phyloP scores from a whole-genome alignment of 2,113 vertebrate species.

The Oenanthe melanoleuca region DNA sequence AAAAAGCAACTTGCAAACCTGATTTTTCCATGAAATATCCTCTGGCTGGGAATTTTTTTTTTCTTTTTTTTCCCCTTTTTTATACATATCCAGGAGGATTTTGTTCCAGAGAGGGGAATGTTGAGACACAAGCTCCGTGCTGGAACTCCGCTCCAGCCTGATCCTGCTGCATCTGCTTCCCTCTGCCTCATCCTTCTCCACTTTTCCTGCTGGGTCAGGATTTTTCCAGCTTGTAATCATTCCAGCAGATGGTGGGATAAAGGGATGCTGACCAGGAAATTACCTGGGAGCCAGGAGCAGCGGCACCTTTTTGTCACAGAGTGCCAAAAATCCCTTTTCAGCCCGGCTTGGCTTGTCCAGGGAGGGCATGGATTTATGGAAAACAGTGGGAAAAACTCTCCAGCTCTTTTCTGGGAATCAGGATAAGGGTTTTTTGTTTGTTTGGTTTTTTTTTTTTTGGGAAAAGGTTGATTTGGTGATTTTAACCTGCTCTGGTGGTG shows the following conservation, averaged over 20 bases:
- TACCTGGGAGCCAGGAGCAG: not conserved
- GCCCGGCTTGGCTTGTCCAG: not conserved
- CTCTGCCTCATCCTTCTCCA: not conserved
- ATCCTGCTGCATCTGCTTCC: not conserved
- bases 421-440: not conserved
- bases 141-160: not conserved
- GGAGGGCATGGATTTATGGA: not conserved
- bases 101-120: not conserved
- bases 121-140: not conserved
- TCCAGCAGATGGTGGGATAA: constrained; percentile 39
- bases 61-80: accelerated
- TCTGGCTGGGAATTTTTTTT: not conserved
- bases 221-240: not conserved
- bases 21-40: not conserved
- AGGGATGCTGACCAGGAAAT: constrained; percentile 37
- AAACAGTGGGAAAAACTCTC: not conserved
- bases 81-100: not conserved
- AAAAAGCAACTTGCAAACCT: not conserved
- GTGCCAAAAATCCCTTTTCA: not conserved
- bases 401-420: not conserved
- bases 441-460: too few relatives aligned
- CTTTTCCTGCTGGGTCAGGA: constrained; percentile 32
- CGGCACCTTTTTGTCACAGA: not conserved
- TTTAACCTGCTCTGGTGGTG: not conserved
- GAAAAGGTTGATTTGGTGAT: not conserved